phyloP scores from a whole-genome alignment of 2,888 invertebrate genomes.

The Apotomis betuletana region DNA sequence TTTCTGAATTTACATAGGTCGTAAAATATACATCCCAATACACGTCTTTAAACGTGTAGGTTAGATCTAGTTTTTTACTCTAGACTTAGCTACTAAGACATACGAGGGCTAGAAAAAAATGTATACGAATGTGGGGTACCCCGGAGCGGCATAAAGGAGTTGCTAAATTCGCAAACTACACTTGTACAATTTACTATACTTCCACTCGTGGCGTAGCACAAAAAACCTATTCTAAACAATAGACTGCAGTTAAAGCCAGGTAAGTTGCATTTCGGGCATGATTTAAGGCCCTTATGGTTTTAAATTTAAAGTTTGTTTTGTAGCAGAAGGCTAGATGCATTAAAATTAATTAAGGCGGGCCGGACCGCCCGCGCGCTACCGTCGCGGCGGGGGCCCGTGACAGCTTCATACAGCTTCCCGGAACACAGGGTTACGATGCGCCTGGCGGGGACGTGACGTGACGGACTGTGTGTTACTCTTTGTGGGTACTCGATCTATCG shows the following conservation, averaged over 20 bases:
- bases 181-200: neutral
- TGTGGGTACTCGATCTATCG: too few species aligned
- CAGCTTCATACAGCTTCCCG: slow-evolving; percentile 81
- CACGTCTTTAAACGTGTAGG: too few species aligned
- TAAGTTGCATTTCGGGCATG: slow-evolving; percentile 59
- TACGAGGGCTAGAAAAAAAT: too few species aligned
- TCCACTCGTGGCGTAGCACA: neutral
- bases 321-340: slow-evolving; percentile 70
- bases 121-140: too few species aligned
- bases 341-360: slow-evolving; percentile 79
- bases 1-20: too few species aligned
- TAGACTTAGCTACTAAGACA: too few species aligned
- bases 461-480: neutral
- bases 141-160: neutral
- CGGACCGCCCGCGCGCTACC: slow-evolving; percentile 81
- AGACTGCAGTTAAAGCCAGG: slow-evolving; percentile 41
- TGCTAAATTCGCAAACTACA: neutral
- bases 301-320: neutral
- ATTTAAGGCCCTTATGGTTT: neutral
- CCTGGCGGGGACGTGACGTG: slow-evolving; percentile 48
- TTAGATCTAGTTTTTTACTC: too few species aligned
- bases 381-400: slow-evolving; percentile 72
- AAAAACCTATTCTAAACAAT: slow-evolving; percentile 24
- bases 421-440: slow-evolving; percentile 56
- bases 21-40: too few species aligned